Evolutionary conservation across 2,797 vertebrate species (phyloP), one percentile per base, ranked within the genome.

Genomic region (Delichon dasypus): DNA sequence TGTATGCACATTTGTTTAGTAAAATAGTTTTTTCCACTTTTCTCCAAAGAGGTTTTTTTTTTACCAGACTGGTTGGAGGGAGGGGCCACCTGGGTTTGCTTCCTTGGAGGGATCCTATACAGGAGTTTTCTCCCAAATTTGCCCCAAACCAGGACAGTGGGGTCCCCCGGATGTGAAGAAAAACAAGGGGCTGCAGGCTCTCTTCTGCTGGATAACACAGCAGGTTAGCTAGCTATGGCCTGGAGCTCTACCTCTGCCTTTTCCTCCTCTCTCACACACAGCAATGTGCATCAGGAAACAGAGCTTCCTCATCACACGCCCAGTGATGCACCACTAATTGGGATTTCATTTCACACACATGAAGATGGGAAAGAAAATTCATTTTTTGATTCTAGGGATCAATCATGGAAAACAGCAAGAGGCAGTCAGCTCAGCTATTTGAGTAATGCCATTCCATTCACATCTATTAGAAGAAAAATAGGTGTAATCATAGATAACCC

Each of bases 381-480:
- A 32, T 32, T 20, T 79, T 87, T 80, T 70, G 14, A n/a, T 90
- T 74, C 53, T 71, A 47, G 42, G 90, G 23, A 93, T 85, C 32
- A 87, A 68, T 71, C 32, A 67, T 21, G 38, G 29, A 19, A 89
- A 95, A 85, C 42, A 77, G 60, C 32, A 87, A 76, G 64, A 50
- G 16, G 16, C 30, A 90, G 70, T 47, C 10, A 20, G 29, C n/a
- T 78, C 53, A 76, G 9, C 42, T 78, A 75, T 93, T 92, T 82
- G 48, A 85, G 26, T 61, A 71, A 76, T 60, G 32, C 19, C 38
- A 57, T 90, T 93, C n/a, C 53, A 74, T 92, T 93, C 79, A 57
- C 60, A 89, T 89, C 8, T 79, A 11, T 74, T 83, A 61, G 75
- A 26, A 92, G 53, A 64, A 85, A 94, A 94, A 85, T 74, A 67